Evolutionary conservation across 2,113 vertebrate genomes (phyloP), one percentile per base, ranked within the genome.

Genomic region (Oceanodroma tethys): DNA sequence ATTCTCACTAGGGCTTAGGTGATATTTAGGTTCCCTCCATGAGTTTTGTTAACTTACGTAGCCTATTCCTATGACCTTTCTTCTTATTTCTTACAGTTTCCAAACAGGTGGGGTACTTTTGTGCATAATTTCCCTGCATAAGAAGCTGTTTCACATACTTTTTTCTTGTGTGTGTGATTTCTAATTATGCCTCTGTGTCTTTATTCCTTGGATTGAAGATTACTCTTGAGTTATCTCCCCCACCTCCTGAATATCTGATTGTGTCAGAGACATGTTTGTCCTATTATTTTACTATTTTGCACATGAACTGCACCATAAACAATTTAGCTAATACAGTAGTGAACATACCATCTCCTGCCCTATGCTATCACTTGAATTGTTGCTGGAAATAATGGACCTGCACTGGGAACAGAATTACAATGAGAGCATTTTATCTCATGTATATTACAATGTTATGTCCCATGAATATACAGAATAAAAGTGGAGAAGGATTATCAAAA

Each of bases 311-410:
- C 21, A 68, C 22, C 30, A 48, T 29, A 40, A 91, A 47, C 27
- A 32, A 18, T 55, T 76, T 56, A 60, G 40, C 27, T 62, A 75
- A 70, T 36, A 43, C 7, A 75, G 47, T 9, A 59, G 15, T n/a
- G 68, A 90, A 75, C 0, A 1, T n/a, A 72, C 12, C 16, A 74
- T 53, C 36, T 63, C 45, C 56, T 72, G 50, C 22, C 29, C 34
- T 79, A 52, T 0, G 0, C 20, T n/a, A 36, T 50, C 40, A 63
- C 13, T 84, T 60, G 34, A 84, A 85, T 36, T 0, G 0, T 53
- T 80, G 32, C 32, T 76, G 38, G 65, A 94, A 92, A 83, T 58
- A 86, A 67, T 38, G 13, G 25, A 88, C 16, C 23, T 65, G 30
- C 65, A 56, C 71, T 45, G 34, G 55, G 38, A 95, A 40, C 15